These are phyloP conservation scores for Trematomus loennbergii DNA, from an alignment of 2,113 vertebrate genomes.

Conservation along the genomic window DNA sequence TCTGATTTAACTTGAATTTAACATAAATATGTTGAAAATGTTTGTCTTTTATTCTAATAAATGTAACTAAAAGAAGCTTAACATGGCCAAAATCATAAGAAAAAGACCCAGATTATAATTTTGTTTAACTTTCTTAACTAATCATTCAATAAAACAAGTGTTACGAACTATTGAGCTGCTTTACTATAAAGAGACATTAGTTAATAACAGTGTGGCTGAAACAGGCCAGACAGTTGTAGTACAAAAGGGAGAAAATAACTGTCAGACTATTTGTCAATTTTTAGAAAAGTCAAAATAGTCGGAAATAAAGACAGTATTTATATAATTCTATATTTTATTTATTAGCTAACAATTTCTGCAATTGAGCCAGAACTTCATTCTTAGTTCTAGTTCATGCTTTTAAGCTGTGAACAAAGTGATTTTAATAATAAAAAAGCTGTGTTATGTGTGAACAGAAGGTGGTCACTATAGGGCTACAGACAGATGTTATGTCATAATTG, in stretches of 20 bases:
- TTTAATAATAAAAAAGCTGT: background rate
- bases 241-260: slow-evolving; percentile 31
- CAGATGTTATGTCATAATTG: slow-evolving; percentile 52
- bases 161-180: slow-evolving; percentile 2
- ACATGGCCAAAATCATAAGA: background rate
- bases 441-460: no score
- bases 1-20: background rate
- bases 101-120: background rate
- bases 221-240: slow-evolving; percentile 17
- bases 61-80: background rate
- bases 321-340: slow-evolving; percentile 47
- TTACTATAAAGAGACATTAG: background rate
- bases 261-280: slow-evolving; percentile 27
- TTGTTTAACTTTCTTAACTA: no score
- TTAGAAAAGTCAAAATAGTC: slow-evolving; percentile 32
- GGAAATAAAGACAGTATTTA: slow-evolving; percentile 42
- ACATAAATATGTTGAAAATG: background rate
- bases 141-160: background rate
- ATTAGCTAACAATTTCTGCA: slow-evolving; percentile 27
- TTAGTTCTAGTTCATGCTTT: slow-evolving; percentile 47
- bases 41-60: background rate
- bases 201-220: background rate
- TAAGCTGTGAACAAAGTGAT: background rate
- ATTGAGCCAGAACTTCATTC: slow-evolving; percentile 38
- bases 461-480: slow-evolving; percentile 22